phyloP scores from a whole-genome alignment of 1,140 invertebrate genomes.

The Odontomachus brunneus region DNA sequence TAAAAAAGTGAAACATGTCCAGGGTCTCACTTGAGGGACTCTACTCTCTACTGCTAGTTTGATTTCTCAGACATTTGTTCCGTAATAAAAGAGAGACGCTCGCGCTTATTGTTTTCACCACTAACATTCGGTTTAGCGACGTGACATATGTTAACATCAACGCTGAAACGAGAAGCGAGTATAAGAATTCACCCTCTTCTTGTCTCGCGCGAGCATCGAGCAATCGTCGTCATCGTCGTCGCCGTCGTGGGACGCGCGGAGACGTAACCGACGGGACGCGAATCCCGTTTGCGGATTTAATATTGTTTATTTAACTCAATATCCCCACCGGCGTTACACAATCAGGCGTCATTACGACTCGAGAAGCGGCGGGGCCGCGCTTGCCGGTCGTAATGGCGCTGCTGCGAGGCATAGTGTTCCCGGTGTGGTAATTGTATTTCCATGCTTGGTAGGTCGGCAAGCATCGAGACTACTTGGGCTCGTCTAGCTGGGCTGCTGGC shows the following conservation, averaged over 20 bases:
- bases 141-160: not conserved
- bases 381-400: slow-evolving; percentile 67
- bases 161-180: not conserved
- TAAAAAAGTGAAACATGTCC: too few species aligned
- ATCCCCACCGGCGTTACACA: slow-evolving; percentile 81
- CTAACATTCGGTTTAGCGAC: not conserved
- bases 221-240: not conserved
- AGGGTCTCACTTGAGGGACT: too few species aligned
- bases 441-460: slow-evolving; percentile 78
- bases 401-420: slow-evolving; percentile 74
- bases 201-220: not conserved
- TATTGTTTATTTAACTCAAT: slow-evolving; percentile 84
- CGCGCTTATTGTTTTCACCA: not conserved
- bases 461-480: slow-evolving; percentile 66
- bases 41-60: not conserved
- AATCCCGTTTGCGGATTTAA: slow-evolving; percentile 80
- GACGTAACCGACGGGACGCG: slow-evolving; percentile 39
- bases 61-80: not conserved
- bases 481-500: slow-evolving; percentile 45
- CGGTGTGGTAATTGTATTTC: slow-evolving; percentile 82
- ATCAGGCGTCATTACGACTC: slow-evolving; percentile 82
- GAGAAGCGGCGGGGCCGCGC: slow-evolving; percentile 61
- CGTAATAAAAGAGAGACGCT: not conserved
- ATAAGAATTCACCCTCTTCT: not conserved
- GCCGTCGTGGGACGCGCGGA: not conserved